Evolutionary conservation across 1,140 invertebrate genomes (phyloP).

Genomic region (Drosophila punjabiensis): DNA sequence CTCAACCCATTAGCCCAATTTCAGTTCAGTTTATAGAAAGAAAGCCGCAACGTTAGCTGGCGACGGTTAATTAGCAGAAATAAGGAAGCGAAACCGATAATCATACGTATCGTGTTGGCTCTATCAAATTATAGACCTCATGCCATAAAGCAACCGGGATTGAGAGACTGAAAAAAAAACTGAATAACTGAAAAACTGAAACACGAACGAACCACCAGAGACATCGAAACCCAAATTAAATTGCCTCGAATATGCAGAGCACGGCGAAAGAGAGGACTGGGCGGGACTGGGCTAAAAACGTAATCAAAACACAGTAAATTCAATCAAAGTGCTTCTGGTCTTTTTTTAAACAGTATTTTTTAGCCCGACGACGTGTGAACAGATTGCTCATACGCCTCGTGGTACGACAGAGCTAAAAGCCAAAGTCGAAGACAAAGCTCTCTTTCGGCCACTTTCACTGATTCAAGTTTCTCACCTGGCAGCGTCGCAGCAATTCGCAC

Average conservation of each 20-base stretch:
- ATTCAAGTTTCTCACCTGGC: conserved; percentile 67
- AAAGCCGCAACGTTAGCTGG: conserved; percentile 21
- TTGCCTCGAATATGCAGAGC: conserved; percentile 51
- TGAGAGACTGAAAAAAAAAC: neutral
- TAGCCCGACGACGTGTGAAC: conserved; percentile 65
- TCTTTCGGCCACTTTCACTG: conserved; percentile 69
- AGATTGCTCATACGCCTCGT: conserved; percentile 73
- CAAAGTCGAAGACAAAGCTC: conserved; percentile 21
- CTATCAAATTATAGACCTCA: conserved; percentile 69
- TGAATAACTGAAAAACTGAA: conserved; percentile 7
- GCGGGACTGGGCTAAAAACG: conserved; percentile 52
- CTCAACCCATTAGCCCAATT: conserved; percentile 55
- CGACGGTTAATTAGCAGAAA: conserved; percentile 70
- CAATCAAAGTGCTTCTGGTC: conserved; percentile 77
- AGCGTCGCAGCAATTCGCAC: conserved; percentile 45
- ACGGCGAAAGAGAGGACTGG: conserved; percentile 34
- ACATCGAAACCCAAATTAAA: conserved; percentile 77
- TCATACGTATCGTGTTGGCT: conserved; percentile 57
- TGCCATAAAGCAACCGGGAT: conserved; percentile 44
- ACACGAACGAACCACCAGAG: conserved; percentile 40
- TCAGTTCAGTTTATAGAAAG: conserved; percentile 36
- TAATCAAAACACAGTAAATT: conserved; percentile 67
- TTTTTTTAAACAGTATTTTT: conserved; percentile 35
- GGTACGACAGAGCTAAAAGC: conserved; percentile 38
- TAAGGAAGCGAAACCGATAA: conserved; percentile 74